Evolutionary conservation across 2,113 vertebrate genomes (phyloP).

Genomic region (Hemiprocne comata): DNA sequence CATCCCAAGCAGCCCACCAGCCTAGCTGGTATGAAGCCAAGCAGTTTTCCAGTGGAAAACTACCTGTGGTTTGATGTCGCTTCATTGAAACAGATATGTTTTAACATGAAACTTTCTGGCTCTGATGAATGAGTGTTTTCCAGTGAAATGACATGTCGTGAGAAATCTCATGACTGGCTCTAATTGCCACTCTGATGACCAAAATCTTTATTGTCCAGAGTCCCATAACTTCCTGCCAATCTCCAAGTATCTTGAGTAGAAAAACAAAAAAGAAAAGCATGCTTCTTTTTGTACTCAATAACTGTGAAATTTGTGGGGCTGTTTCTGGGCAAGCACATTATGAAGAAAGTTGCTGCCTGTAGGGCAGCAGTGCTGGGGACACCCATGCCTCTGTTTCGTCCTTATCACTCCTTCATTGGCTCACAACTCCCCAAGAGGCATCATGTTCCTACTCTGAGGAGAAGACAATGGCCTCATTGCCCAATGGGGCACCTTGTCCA

Average conservation of each 20-base stretch:
- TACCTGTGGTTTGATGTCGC: neutral
- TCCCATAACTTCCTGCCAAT: neutral
- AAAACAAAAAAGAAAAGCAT: neutral
- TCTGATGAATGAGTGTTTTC: neutral
- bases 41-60: constrained; percentile 30
- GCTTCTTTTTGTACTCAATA: neutral
- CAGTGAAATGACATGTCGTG: neutral
- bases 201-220: neutral
- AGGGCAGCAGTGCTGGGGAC: neutral
- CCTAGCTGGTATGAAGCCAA: constrained; percentile 19
- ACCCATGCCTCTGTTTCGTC: neutral
- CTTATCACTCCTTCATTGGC: neutral
- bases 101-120: constrained; percentile 4
- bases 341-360: neutral
- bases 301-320: neutral
- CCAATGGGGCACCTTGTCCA: neutral
- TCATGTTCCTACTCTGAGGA: neutral
- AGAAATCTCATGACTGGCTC: neutral
- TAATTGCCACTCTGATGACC: constrained; percentile 25
- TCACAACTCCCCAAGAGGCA: neutral
- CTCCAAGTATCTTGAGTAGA: neutral
- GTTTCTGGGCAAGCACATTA: neutral
- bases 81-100: constrained; percentile 8
- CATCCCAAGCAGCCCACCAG: constrained; percentile 21
- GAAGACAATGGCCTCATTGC: constrained; percentile 40